Conservation (phyloP, 2,113 vertebrate genomes). For the Heterotilapia buettikoferi region DNA sequence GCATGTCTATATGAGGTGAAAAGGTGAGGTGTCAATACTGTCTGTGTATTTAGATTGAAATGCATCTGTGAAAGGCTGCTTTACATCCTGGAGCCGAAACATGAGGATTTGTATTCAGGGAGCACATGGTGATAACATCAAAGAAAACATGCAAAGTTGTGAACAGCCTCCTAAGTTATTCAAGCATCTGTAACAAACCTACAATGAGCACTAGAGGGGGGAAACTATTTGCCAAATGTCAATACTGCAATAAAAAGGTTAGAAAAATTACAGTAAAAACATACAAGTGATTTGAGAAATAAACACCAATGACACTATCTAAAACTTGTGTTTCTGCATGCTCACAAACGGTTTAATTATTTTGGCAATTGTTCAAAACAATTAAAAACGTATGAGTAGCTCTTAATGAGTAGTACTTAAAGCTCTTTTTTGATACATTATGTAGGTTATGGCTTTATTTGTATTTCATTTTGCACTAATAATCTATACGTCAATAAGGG, state of each 20-base stretch:
- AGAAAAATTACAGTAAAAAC: background rate
- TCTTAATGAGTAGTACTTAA: background rate
- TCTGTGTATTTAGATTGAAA: background rate
- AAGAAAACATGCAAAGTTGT: background rate
- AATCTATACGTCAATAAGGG: background rate
- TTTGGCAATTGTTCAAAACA: background rate
- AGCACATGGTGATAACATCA: background rate
- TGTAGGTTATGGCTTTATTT: background rate
- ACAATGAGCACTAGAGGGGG: background rate
- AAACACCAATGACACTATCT: background rate
- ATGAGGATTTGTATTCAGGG: background rate
- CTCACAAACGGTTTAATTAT: background rate
- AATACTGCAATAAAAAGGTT: background rate
- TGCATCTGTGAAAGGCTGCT: background rate
- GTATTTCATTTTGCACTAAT: background rate
- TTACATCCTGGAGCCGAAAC: background rate
- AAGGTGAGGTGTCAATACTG: background rate
- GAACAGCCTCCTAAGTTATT: background rate
- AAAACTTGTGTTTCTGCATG: background rate
- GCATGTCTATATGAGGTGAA: background rate
- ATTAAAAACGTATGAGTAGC: background rate
- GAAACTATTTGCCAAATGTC: background rate
- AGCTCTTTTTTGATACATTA: background rate
- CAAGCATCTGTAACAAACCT: background rate
- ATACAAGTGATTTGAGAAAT: background rate